Conservation (phyloP, 2,113 vertebrate species). For the Syrmaticus mikado region DNA sequence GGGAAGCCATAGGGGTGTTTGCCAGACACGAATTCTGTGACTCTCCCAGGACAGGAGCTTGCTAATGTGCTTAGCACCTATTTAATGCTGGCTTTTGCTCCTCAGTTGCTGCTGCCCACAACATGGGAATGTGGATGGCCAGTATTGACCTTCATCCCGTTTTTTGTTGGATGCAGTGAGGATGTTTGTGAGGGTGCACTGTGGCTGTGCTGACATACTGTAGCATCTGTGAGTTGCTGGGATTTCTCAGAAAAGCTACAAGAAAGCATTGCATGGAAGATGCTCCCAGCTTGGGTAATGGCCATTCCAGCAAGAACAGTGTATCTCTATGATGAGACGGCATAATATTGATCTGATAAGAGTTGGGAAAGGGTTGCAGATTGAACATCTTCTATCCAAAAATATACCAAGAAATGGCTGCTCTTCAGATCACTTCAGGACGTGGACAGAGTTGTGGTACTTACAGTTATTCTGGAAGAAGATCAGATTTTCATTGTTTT, state of each 20-base stretch:
- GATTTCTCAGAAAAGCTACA: background rate
- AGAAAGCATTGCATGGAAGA: background rate
- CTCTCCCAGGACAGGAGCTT: background rate
- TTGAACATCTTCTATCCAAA: background rate
- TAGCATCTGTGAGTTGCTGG: background rate
- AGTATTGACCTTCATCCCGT: background rate
- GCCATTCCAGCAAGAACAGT: background rate
- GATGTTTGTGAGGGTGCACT: background rate
- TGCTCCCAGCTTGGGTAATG: background rate
- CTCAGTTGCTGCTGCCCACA: background rate
- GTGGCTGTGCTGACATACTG: background rate
- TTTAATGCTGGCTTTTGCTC: rapidly evolving
- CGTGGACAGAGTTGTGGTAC: background rate
- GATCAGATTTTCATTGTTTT: background rate
- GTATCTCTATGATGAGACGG: background rate
- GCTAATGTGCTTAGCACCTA: background rate
- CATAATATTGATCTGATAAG: background rate
- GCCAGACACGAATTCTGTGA: background rate
- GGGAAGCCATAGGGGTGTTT: background rate
- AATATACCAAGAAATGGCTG: background rate
- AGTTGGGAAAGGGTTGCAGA: background rate
- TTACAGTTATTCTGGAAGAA: background rate
- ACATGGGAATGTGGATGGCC: background rate
- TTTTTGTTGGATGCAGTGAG: background rate
- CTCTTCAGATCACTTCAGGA: background rate